Conservation (phyloP, 2,888 invertebrate genomes). For the Hydrotaea cyrtoneurina region DNA sequence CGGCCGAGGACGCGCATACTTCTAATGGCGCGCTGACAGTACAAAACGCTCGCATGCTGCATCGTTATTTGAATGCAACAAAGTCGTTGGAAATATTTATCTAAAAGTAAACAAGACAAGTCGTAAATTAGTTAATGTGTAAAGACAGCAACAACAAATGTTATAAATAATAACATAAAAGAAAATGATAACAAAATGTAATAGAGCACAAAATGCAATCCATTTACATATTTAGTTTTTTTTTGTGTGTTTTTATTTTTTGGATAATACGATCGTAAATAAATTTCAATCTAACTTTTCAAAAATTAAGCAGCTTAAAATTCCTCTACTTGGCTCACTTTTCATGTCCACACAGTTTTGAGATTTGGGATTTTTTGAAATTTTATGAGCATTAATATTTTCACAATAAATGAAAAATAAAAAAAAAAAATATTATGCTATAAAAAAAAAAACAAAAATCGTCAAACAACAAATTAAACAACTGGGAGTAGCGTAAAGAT, state of each 20-base stretch:
- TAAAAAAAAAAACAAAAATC: slow-evolving; percentile 50
- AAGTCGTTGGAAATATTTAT: slow-evolving; percentile 80
- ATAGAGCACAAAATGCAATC: slow-evolving; percentile 34
- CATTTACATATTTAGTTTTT: slow-evolving; percentile 40
- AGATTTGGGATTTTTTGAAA: neutral
- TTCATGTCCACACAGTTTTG: no score
- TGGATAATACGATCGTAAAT: neutral
- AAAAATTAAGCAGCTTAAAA: slow-evolving; percentile 55
- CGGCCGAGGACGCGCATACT: slow-evolving; percentile 86
- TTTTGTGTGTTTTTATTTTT: neutral
- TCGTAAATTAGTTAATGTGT: slow-evolving; percentile 28
- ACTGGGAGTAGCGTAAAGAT: slow-evolving; percentile 27
- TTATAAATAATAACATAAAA: neutral
- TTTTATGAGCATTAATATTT: slow-evolving; percentile 45
- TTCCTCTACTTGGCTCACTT: slow-evolving; percentile 22
- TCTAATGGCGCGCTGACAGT: slow-evolving; percentile 91
- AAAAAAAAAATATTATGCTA: slow-evolving; percentile 3
- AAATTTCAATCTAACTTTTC: neutral
- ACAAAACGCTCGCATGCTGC: slow-evolving; percentile 88
- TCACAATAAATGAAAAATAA: neutral
- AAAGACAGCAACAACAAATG: neutral
- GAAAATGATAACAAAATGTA: neutral
- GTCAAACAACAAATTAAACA: slow-evolving; percentile 13
- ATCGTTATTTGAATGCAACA: slow-evolving; percentile 81
- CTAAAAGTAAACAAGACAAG: slow-evolving; percentile 71